phyloP scores from a whole-genome alignment of 2,797 vertebrate species.

The Manis javanica region DNA sequence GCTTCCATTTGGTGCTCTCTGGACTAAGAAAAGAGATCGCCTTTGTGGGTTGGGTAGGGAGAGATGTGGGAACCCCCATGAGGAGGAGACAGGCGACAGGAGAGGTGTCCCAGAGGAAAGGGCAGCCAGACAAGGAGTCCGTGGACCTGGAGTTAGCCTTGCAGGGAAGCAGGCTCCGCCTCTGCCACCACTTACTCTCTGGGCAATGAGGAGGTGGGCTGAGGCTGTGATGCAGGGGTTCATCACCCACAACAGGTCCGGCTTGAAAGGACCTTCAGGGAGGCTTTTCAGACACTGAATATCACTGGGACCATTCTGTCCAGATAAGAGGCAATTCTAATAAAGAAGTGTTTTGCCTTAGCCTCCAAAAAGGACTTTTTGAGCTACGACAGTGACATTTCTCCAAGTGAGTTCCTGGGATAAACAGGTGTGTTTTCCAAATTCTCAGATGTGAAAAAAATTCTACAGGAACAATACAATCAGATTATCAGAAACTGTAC shows the following conservation, averaged over 20 bases:
- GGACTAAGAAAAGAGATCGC: background rate
- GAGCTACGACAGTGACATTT: conserved; percentile 1
- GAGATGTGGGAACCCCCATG: conserved; percentile 4
- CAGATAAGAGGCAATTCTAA: background rate
- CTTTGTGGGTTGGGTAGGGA: conserved; percentile 10
- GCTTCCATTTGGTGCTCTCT: conserved; percentile 15
- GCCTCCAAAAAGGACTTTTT: background rate
- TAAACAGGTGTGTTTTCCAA: background rate
- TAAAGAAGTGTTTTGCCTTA: conserved; percentile 7
- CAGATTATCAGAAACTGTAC: background rate
- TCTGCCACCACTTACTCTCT: background rate
- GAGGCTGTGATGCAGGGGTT: background rate
- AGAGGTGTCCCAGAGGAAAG: background rate
- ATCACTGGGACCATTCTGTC: background rate
- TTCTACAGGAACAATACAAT: background rate
- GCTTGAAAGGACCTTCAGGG: background rate
- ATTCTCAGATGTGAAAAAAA: background rate
- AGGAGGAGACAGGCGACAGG: conserved; percentile 32
- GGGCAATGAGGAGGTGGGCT: background rate
- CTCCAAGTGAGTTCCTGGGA: background rate
- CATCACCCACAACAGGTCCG: background rate
- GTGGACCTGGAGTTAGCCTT: background rate
- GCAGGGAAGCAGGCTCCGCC: background rate
- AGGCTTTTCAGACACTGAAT: background rate
- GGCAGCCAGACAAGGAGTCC: background rate